Conservation (phyloP, 1,140 invertebrate genomes). For the Panulirus ornatus region DNA sequence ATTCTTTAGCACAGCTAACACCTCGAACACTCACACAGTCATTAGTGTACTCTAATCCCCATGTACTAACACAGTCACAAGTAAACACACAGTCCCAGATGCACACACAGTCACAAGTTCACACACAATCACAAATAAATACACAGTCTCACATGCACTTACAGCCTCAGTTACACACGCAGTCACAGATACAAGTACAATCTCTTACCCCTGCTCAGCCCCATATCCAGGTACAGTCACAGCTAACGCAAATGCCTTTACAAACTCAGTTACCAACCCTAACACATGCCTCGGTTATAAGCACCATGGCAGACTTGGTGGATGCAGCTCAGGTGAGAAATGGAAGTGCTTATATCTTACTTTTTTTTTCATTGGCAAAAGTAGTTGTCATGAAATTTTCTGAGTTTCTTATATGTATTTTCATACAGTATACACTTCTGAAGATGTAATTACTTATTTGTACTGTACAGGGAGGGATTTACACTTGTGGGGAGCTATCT, state of each 20-base stretch:
- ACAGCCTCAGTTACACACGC: neutral
- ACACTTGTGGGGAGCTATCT: no score
- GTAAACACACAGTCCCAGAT: slow-evolving; percentile 30
- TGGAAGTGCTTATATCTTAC: neutral
- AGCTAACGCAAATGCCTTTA: slow-evolving; percentile 30
- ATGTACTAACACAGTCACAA: slow-evolving; percentile 36
- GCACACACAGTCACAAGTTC: neutral
- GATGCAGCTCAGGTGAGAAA: slow-evolving; percentile 42
- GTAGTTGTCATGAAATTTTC: no score
- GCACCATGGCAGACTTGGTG: slow-evolving; percentile 25
- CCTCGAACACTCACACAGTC: slow-evolving; percentile 44
- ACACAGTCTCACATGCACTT: slow-evolving; percentile 5
- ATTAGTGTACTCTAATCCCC: slow-evolving; percentile 26
- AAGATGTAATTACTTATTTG: no score
- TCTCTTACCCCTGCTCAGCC: neutral
- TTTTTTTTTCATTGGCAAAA: neutral
- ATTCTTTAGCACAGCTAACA: slow-evolving; percentile 36
- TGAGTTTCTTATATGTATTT: no score
- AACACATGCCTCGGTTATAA: slow-evolving; percentile 32
- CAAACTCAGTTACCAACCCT: slow-evolving; percentile 40
- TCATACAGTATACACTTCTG: no score
- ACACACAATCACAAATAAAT: slow-evolving; percentile 26
- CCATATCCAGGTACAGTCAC: slow-evolving; percentile 40
- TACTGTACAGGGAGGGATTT: no score
- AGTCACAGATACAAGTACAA: slow-evolving; percentile 19